Conservation (phyloP, 2,797 vertebrate genomes). For the Dromococcyx pavoninus region DNA sequence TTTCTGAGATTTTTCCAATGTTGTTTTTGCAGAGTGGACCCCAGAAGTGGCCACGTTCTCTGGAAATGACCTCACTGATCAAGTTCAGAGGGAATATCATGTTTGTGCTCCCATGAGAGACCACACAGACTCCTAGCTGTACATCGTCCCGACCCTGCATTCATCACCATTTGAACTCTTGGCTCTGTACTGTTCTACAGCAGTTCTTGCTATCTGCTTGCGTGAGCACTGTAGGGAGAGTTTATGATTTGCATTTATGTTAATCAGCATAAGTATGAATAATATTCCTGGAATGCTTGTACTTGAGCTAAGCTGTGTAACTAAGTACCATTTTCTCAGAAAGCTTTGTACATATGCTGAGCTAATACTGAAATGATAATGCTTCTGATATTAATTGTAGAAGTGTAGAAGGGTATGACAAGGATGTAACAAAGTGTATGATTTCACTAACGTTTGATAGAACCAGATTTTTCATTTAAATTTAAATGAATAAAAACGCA, state of each 20-base stretch:
- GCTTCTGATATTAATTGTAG: constrained; percentile 28
- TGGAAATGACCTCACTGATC: constrained; percentile 1
- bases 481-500: constrained; percentile 44
- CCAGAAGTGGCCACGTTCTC: neutral
- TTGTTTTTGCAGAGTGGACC: neutral
- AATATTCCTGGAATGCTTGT: constrained; percentile 63
- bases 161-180: constrained; percentile 14
- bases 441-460: neutral
- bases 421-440: constrained; percentile 15
- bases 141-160: neutral
- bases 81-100: neutral
- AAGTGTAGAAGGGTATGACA: constrained; percentile 39
- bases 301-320: constrained; percentile 50
- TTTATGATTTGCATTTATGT: constrained; percentile 65
- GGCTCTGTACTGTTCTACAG: neutral
- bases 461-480: constrained; percentile 31
- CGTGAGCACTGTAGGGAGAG: neutral
- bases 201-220: constrained; percentile 1
- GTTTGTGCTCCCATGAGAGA: neutral
- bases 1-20: neutral
- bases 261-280: constrained; percentile 62
- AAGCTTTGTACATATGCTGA: constrained; percentile 49
- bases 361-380: constrained; percentile 42
- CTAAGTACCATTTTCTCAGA: neutral
- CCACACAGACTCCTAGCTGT: neutral